Evolutionary conservation across 2,888 invertebrate genomes (phyloP), one percentile per base, ranked within the genome.

Genomic region (Smittia aterrima): DNA sequence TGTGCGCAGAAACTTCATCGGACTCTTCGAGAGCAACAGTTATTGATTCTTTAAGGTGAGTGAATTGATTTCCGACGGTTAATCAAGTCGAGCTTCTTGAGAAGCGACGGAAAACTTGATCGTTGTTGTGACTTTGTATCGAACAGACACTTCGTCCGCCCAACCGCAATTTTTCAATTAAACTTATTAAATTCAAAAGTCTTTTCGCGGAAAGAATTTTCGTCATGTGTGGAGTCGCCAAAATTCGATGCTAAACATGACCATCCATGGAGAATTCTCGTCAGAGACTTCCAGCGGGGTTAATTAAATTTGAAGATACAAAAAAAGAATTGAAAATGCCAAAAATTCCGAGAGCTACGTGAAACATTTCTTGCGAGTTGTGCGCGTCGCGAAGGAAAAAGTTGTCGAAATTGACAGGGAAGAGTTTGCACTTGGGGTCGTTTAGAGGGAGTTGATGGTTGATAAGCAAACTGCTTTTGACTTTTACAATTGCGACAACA

Each of bases 221-320:
- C 32, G 32, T 66, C 25, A 18, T 40, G 22, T 40, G 38, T 16
- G 66, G 40, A 40, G 66, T 62, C 66, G 16, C 66, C 66, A 66
- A 66, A 66, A 66, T 11, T 16, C 22, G 22, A 66, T 66, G 66
- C 22, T 38, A 66, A 66, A 40, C 32, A 20, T 66, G 66, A 22
- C 22, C 66, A 66, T 62, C 13, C 20, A 62, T 66, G 66, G 66
- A 66, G 22, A 66, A 66, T 54, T 54, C 32, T 54, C 27, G 25
- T 27, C 64, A 13, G 25, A 27, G 64, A 25, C 64, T 64, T 64
- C 64, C 64, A 64, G 64, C 27, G 16, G 66, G 22, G 66, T 38
- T 40, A 66, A 40, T 66, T 66, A 66, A 66, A 40, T 66, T 38
- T 66, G 66, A 66, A 20, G 64, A 7, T n/a, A 64, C 25, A 64